Evolutionary conservation across 2,888 invertebrate genomes (phyloP).

Genomic region (Lucinisca nassula): DNA sequence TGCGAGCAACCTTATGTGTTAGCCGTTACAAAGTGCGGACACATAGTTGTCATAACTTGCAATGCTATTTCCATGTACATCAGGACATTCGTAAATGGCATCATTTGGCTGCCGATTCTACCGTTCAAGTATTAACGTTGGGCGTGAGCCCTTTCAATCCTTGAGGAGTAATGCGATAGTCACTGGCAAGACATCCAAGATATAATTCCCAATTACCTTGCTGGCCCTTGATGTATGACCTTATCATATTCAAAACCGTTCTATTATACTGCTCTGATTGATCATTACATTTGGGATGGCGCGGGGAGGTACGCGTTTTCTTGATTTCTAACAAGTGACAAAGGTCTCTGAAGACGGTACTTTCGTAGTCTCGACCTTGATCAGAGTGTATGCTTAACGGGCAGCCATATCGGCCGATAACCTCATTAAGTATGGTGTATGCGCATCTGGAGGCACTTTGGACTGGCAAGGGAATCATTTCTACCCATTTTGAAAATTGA

Average conservation of each 20-base stretch:
- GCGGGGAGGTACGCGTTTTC: conserved; percentile 37
- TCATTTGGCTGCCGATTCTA: conserved; percentile 35
- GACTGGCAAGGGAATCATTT: no score
- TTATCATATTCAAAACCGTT: conserved; percentile 34
- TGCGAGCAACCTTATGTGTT: no score
- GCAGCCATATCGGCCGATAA: conserved; percentile 31
- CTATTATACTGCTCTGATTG: conserved; percentile 39
- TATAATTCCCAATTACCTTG: conserved; percentile 60
- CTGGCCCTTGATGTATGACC: conserved; percentile 2
- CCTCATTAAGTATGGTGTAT: conserved; percentile 15
- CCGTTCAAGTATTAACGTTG: conserved; percentile 41
- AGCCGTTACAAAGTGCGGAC: background rate
- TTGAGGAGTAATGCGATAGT: conserved; percentile 37
- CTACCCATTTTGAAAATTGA: no score
- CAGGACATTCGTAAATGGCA: background rate
- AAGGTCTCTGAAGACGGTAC: conserved; percentile 16
- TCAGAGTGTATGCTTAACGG: conserved; percentile 52
- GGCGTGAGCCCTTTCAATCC: conserved; percentile 41
- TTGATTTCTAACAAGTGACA: conserved; percentile 41
- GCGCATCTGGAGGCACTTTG: no score
- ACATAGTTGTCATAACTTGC: no score
- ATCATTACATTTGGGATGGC: conserved; percentile 45
- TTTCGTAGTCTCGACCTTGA: conserved; percentile 57
- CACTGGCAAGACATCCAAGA: conserved; percentile 21
- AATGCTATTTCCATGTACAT: no score